phyloP scores from a whole-genome alignment of 2,888 invertebrate genomes.

The Eudiplozoon nipponicum region DNA sequence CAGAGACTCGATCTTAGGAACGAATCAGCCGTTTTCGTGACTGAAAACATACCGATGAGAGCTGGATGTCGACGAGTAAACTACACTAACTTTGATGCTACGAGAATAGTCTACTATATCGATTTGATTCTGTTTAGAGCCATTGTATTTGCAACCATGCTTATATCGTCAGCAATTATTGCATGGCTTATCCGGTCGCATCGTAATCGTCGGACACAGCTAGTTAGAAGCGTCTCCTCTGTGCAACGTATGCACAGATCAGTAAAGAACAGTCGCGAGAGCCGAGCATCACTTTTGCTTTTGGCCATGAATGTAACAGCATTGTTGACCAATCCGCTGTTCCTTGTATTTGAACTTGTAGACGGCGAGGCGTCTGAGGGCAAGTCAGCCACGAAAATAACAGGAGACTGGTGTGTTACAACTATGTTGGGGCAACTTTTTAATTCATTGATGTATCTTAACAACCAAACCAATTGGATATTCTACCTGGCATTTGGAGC shows the following conservation, averaged over 20 bases:
- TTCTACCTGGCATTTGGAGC: slow-evolving; percentile 10
- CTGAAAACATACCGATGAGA: neutral
- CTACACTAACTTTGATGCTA: slow-evolving; percentile 2
- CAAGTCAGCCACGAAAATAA: slow-evolving; percentile 6
- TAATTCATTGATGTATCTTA: slow-evolving; percentile 11
- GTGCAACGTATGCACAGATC: neutral
- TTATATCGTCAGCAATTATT: slow-evolving; percentile 10
- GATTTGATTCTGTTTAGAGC: slow-evolving; percentile 8
- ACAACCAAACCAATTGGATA: slow-evolving; percentile 13
- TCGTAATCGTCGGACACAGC: neutral
- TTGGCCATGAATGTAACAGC: slow-evolving; percentile 11
- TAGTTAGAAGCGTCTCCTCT: neutral
- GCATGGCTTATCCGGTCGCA: slow-evolving; percentile 2
- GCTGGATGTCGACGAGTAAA: too few species aligned
- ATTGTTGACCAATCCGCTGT: slow-evolving; percentile 11
- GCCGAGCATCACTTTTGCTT: slow-evolving; percentile 6
- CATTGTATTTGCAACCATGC: slow-evolving; percentile 8
- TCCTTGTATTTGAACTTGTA: slow-evolving; percentile 12
- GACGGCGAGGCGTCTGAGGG: slow-evolving; percentile 11
- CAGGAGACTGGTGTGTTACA: slow-evolving; percentile 5
- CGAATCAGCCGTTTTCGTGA: neutral
- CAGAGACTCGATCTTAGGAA: neutral
- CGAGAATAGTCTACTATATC: slow-evolving; percentile 4
- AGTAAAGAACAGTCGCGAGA: slow-evolving; percentile 4
- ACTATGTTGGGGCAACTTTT: slow-evolving; percentile 6